These are phyloP conservation scores for Cisticola juncidis DNA, from an alignment of 2,113 vertebrate species.

Conservation along the genomic window DNA sequence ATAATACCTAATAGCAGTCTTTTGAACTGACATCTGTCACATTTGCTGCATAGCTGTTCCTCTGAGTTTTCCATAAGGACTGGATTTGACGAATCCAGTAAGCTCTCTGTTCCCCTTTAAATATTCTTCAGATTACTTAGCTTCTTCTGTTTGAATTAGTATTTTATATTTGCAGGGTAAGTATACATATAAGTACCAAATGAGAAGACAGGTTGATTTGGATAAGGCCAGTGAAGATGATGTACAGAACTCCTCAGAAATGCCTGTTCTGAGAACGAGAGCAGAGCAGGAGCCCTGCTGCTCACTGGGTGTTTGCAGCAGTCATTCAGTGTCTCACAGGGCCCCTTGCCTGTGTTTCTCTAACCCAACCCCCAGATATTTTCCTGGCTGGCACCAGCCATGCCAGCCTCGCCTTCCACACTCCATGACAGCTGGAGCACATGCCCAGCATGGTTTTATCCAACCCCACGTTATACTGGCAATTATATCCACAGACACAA, in stretches of 20 bases:
- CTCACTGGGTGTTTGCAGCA: not conserved
- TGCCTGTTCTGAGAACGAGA: not conserved
- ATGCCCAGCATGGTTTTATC: not conserved
- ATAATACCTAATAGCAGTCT: not conserved
- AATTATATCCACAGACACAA: not conserved
- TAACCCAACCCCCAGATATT: not conserved
- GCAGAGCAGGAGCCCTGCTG: not conserved
- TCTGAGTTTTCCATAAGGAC: not conserved
- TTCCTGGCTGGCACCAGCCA: not conserved
- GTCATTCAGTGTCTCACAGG: not conserved
- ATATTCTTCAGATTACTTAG: not conserved
- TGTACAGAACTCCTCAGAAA: not conserved
- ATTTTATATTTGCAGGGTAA: not conserved
- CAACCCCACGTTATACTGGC: rapidly evolving
- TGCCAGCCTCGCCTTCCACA: not conserved
- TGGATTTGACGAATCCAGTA: not conserved
- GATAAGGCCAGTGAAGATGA: not conserved
- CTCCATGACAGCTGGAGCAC: not conserved
- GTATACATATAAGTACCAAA: not conserved
- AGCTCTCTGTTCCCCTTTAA: not conserved
- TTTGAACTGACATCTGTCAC: not conserved
- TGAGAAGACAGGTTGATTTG: not conserved
- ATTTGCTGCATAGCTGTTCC: not conserved
- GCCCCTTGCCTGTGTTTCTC: not conserved
- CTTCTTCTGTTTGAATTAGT: not conserved